Evolutionary conservation across 2,888 invertebrate species (phyloP).

Genomic region (Oscheius onirici): DNA sequence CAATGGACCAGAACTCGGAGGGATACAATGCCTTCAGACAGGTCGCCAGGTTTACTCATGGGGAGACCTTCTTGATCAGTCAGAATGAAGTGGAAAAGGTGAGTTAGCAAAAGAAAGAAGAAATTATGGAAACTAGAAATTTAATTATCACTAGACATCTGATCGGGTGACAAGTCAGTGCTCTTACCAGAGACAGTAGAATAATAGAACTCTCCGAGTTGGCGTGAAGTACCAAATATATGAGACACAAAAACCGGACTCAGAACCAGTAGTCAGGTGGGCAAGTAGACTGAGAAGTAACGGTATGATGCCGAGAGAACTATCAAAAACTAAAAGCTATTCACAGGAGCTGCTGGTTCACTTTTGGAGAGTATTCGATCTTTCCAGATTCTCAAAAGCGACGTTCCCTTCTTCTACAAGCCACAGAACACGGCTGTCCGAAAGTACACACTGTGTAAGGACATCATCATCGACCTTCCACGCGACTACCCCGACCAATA

Average conservation of each 20-base stretch:
- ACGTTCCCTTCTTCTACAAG: slow-evolving; percentile 9
- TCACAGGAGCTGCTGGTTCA: no score
- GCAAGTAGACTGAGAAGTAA: no score
- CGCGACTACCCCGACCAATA: neutral
- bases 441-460: neutral
- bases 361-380: neutral
- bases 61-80: neutral
- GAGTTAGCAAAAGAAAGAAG: neutral
- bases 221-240: no score
- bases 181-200: no score
- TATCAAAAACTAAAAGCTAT: no score
- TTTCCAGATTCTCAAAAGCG: neutral
- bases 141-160: no score
- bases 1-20: neutral
- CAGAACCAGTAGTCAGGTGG: no score
- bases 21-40: slow-evolving; percentile 3
- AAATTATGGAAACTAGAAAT: no score
- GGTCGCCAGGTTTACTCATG: slow-evolving; percentile 5
- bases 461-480: neutral
- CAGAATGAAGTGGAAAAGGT: neutral
- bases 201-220: no score
- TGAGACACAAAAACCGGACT: no score
- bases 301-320: no score
- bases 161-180: no score
- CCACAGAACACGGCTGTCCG: slow-evolving; percentile 4